These are phyloP conservation scores for Phania funesta DNA, from an alignment of 2,888 invertebrate genomes.

Conservation along the genomic window DNA sequence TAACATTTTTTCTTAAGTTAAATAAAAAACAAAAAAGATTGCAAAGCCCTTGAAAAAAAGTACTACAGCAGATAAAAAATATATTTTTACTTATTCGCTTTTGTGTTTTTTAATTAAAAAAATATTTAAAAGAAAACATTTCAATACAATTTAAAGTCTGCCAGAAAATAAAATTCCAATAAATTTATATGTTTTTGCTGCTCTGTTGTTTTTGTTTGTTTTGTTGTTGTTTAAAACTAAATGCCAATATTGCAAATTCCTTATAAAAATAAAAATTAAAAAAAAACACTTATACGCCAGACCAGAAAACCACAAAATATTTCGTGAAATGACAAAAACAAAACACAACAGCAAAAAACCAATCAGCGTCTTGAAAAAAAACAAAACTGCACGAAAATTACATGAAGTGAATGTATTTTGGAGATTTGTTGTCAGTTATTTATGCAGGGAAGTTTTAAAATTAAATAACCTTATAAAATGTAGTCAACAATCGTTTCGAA, in stretches of 20 bases:
- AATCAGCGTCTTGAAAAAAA: conserved; percentile 36
- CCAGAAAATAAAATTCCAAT: conserved; percentile 41
- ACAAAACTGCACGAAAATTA: conserved; percentile 46
- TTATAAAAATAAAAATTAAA: too few species aligned
- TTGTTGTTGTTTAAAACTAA: conserved; percentile 30
- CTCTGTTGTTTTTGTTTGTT: not conserved
- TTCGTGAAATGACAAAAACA: conserved; percentile 35
- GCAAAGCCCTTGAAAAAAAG: conserved; percentile 20
- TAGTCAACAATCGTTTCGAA: not conserved
- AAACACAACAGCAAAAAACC: too few species aligned
- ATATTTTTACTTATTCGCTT: not conserved
- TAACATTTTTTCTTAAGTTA: not conserved
- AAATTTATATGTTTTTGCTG: conserved; percentile 13
- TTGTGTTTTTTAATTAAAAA: not conserved
- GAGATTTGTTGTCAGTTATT: conserved; percentile 12
- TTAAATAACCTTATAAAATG: conserved; percentile 28
- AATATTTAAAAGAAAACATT: not conserved
- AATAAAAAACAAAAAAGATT: not conserved
- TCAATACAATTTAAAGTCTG: conserved; percentile 18
- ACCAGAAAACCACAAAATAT: conserved; percentile 46
- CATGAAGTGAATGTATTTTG: conserved; percentile 49
- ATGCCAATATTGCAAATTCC: conserved; percentile 53
- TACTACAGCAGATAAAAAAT: not conserved
- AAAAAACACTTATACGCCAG: not conserved
- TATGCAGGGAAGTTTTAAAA: conserved; percentile 46